Evolutionary conservation across 2,113 vertebrate genomes (phyloP).

Genomic region (Prolemur simus): DNA sequence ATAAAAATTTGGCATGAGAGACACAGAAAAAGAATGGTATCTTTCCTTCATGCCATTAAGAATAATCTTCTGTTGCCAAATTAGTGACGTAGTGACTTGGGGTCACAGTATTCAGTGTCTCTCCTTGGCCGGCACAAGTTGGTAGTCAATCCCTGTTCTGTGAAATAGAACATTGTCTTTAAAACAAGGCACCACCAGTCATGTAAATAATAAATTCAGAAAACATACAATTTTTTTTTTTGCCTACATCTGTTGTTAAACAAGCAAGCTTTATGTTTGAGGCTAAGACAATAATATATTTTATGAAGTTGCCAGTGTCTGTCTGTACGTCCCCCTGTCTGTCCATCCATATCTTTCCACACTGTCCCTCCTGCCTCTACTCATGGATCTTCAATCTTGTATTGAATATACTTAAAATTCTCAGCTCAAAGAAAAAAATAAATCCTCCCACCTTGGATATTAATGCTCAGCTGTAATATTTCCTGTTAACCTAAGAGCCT

Average conservation of each 20-base stretch:
- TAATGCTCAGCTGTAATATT: neutral
- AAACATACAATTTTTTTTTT: neutral
- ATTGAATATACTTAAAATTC: neutral
- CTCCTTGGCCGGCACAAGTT: neutral
- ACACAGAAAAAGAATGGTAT: constrained; percentile 49
- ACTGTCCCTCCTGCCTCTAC: neutral
- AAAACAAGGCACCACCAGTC: neutral
- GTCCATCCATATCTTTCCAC: neutral
- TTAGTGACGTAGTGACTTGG: constrained; percentile 39
- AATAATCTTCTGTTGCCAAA: constrained; percentile 28
- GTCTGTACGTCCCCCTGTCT: neutral
- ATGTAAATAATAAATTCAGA: neutral
- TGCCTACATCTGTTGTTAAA: neutral
- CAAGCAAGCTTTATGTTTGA: neutral
- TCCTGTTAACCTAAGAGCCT: neutral
- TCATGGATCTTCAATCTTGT: neutral
- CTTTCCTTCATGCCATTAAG: constrained; percentile 53
- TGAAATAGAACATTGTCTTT: neutral
- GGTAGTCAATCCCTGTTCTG: constrained; percentile 14
- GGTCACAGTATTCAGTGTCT: neutral
- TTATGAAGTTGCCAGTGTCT: neutral
- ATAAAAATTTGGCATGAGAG: constrained; percentile 52
- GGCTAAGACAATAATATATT: neutral
- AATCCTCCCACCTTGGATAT: neutral
- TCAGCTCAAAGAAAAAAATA: neutral